A percentile compares a stretch with the other conserved stretches of the same genome.
These are phyloP conservation scores for Gymnopithys bicolor DNA, from an alignment of 2,797 vertebrate species.

Conservation along the genomic window DNA sequence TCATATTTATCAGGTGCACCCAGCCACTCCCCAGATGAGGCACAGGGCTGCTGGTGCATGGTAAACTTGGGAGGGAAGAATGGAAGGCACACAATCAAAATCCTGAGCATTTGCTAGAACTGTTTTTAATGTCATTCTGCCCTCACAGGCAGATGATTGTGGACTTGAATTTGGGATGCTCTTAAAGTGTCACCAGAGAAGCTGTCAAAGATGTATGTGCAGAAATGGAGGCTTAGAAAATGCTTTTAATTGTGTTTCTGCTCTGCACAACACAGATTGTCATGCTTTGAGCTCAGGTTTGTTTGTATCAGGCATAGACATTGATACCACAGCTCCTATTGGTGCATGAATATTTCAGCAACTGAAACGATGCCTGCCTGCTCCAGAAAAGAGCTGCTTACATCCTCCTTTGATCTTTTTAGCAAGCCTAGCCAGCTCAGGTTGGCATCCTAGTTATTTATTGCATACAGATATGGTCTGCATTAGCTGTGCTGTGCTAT, in stretches of 20 bases:
- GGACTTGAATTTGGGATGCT: conserved; percentile 34
- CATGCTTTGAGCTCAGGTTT: conserved; percentile 45
- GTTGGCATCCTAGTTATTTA: neutral
- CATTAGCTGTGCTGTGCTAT: neutral
- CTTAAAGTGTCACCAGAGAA: conserved; percentile 9
- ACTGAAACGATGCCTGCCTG: conserved; percentile 27
- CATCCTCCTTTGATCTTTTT: conserved; percentile 27
- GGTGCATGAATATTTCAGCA: conserved; percentile 64
- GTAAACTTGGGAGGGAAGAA: neutral
- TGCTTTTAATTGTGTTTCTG: neutral
- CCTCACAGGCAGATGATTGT: neutral
- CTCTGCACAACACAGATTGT: conserved; percentile 41
- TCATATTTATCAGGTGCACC: conserved; percentile 41
- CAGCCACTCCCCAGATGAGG: neutral
- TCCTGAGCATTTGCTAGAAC: neutral
- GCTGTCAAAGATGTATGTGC: neutral
- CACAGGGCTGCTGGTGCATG: neutral
- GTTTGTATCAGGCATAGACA: conserved; percentile 43
- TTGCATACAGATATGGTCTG: neutral
- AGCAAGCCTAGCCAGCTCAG: conserved; percentile 1
- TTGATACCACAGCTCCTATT: conserved; percentile 32
- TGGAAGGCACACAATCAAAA: neutral
- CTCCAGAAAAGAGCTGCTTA: conserved; percentile 44
- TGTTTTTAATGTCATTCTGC: neutral
- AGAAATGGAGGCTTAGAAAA: conserved; percentile 5